Conservation (phyloP, 2,113 vertebrate genomes). For the Egretta garzetta region DNA sequence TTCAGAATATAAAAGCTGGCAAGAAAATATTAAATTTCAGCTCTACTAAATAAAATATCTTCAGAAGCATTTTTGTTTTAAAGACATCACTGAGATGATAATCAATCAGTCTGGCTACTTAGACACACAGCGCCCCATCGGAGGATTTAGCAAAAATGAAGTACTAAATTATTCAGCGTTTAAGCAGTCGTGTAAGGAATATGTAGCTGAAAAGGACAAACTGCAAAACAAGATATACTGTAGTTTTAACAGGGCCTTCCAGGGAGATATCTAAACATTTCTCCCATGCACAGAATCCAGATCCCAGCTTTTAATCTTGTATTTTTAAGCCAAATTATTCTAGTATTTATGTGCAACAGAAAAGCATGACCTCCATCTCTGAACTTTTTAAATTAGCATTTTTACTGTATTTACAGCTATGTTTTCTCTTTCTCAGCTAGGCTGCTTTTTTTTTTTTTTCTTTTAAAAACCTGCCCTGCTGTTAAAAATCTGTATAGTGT, state of each 20-base stretch:
- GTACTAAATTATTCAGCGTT: constrained; percentile 40
- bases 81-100: background rate
- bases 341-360: background rate
- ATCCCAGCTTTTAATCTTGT: background rate
- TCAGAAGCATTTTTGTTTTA: background rate
- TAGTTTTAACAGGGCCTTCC: background rate
- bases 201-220: background rate
- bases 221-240: background rate
- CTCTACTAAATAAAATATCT: constrained; percentile 15
- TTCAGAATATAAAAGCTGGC: background rate
- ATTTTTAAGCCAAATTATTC: background rate
- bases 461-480: background rate
- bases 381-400: background rate
- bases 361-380: background rate
- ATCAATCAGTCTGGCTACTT: constrained; percentile 29
- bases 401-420: background rate
- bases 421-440: background rate
- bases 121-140: background rate
- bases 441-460: background rate
- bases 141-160: constrained; percentile 26
- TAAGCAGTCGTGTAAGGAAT: background rate
- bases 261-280: background rate
- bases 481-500: background rate
- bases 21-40: background rate
- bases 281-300: background rate